phyloP scores from a whole-genome alignment of 1,140 invertebrate genomes.

The Musca vetustissima region DNA sequence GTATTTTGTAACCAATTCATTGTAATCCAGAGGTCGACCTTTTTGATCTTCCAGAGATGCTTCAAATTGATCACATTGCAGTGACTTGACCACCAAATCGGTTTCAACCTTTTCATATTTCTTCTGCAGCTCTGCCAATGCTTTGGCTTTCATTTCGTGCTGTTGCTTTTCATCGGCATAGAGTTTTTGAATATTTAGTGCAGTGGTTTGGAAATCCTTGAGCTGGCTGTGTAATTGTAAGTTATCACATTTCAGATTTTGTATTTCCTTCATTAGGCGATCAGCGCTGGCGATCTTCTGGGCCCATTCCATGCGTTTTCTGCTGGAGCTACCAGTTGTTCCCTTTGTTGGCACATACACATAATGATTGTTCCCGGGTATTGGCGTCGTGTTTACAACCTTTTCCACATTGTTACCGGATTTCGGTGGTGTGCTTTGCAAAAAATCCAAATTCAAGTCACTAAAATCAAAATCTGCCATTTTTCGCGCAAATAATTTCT shows the following conservation, averaged over 20 bases:
- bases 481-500: too few relatives aligned
- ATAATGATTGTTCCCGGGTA: too few relatives aligned
- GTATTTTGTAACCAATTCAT: conserved; percentile 35
- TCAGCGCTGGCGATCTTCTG: conserved; percentile 39
- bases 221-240: conserved; percentile 19
- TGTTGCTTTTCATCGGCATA: conserved; percentile 42
- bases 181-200: conserved; percentile 36
- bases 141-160: conserved; percentile 26
- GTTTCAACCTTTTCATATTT: conserved; percentile 33
- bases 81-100: conserved; percentile 33
- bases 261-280: conserved; percentile 35
- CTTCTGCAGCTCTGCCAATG: background rate
- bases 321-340: background rate
- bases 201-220: conserved; percentile 37
- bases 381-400: background rate
- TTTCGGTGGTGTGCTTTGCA: conserved; percentile 1
- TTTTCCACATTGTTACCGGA: too few relatives aligned
- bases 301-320: conserved; percentile 27
- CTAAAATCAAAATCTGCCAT: too few relatives aligned
- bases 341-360: background rate
- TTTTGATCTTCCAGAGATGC: conserved; percentile 27
- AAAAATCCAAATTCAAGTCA: conserved; percentile 26
- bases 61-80: conserved; percentile 37
- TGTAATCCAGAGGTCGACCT: conserved; percentile 32
- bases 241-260: conserved; percentile 10